These are phyloP conservation scores for Baronia brevicornis DNA, from an alignment of 2,888 invertebrate species.

Conservation along the genomic window DNA sequence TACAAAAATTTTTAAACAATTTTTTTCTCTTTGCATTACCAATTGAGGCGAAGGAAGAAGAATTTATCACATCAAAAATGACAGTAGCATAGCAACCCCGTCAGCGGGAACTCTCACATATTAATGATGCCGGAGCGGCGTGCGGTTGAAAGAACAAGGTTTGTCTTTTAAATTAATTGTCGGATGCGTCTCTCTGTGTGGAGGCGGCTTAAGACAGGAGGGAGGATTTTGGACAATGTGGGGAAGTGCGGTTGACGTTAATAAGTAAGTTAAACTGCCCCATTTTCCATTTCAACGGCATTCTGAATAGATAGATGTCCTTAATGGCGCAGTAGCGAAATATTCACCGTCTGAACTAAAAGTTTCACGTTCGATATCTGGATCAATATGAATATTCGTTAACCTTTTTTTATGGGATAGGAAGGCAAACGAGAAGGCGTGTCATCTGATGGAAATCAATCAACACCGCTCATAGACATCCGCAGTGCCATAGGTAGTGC, in stretches of 20 bases:
- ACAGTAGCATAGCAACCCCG: slow-evolving; percentile 9
- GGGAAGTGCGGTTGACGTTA: slow-evolving; percentile 15
- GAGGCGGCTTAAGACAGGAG: slow-evolving; percentile 10
- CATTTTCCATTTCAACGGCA: slow-evolving; percentile 8
- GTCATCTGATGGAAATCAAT: too few relatives aligned
- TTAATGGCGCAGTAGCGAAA: too few relatives aligned
- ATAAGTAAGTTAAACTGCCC: slow-evolving; percentile 16
- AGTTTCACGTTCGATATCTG: too few relatives aligned
- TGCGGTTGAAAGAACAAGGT: slow-evolving; percentile 56
- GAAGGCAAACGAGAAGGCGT: too few relatives aligned
- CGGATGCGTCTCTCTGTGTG: slow-evolving; percentile 6
- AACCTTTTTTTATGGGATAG: too few relatives aligned
- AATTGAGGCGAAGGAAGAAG: slow-evolving; percentile 1
- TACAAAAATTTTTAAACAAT: too few relatives aligned
- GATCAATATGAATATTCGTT: too few relatives aligned
- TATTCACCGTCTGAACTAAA: too few relatives aligned
- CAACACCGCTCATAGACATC: too few relatives aligned
- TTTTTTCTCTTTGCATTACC: slow-evolving; percentile 1
- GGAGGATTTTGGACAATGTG: background rate
- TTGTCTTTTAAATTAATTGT: slow-evolving; percentile 62
- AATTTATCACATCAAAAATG: slow-evolving; percentile 10
- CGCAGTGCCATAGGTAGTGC: too few relatives aligned
- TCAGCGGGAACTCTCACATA: slow-evolving; percentile 35
- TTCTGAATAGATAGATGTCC: too few relatives aligned
- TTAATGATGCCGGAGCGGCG: slow-evolving; percentile 51